Evolutionary conservation across 1,140 invertebrate genomes (phyloP), one percentile per base, ranked within the genome.

Genomic region (Melanaphis sacchari): DNA sequence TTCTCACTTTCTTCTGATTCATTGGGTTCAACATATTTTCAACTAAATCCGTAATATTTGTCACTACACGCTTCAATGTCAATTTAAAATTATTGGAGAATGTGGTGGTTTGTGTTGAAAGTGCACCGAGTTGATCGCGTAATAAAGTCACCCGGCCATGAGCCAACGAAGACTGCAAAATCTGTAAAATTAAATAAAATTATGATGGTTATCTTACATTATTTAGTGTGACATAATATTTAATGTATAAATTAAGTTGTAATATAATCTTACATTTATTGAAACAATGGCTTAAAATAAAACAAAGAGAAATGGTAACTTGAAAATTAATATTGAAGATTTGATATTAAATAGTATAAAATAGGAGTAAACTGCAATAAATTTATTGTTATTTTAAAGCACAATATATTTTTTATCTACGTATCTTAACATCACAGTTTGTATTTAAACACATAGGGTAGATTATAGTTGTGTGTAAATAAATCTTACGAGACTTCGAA

Each of bases 1-100:
- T 89, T 26, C 90, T 81, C 43, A 93, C 91, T 85, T 93, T 93
- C 36, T 54, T 93, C n/a, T 93, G 46, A 31, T 24, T 46, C 81
- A 93, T 85, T 15, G 91, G 91, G 15, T 7, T 85, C n/a, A 93
- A 54, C 22, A 84, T 46, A 18, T 7, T 93, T 40, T 93, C 91
- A 6, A 93, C 21, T 41, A 93, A 52, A 22, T 93, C 91, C 22
- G 91, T 52, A 11, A 93, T 52, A 31, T 93, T 93, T 9, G 36
- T 49, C 26, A 93, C 91, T 21, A 93, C 43, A 2, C 46, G 66
- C 31, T 54, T 85, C 2, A 93, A n/a, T 26, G 91, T 93, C 5
- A 7, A 22, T 54, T 82, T 85, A 38, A 85, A 93, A 5, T 26
- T 11, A 21, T 85, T 93, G 1, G 91, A 84, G 26, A 52, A 52